These are phyloP conservation scores for Formica aserva DNA, from an alignment of 2,888 invertebrate genomes.

Conservation along the genomic window DNA sequence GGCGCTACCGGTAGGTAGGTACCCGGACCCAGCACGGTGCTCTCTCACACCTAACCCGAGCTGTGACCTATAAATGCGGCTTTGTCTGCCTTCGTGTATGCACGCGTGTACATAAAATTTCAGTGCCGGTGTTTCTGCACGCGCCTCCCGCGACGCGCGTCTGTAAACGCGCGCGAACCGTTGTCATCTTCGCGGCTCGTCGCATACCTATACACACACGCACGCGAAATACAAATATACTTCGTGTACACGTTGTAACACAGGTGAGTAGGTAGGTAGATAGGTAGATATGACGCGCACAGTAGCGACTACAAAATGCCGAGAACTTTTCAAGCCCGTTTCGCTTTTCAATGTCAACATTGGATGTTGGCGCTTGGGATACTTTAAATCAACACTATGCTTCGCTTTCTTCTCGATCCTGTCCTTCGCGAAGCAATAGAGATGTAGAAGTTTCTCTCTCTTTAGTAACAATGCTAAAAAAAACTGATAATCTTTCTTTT, in stretches of 20 bases:
- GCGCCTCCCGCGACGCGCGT: constrained; percentile 3
- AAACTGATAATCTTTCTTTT: not conserved
- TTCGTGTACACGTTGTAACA: not conserved
- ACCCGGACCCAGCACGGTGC: not conserved
- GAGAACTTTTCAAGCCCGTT: not conserved
- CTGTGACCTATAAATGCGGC: constrained; percentile 44
- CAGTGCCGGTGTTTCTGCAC: constrained; percentile 25
- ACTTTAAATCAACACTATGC: constrained; percentile 1
- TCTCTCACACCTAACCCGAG: not conserved
- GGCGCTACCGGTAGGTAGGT: constrained; percentile 65
- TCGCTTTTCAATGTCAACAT: constrained; percentile 26
- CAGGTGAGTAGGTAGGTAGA: not conserved
- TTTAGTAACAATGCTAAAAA: not conserved
- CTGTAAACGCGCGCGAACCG: constrained; percentile 20
- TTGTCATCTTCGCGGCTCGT: constrained; percentile 32
- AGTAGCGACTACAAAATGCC: not conserved
- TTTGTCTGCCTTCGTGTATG: constrained; percentile 17
- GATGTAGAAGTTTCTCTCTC: not conserved
- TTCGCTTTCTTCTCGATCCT: not conserved
- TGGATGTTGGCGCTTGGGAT: not conserved
- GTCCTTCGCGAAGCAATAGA: not conserved
- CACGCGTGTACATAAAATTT: constrained; percentile 60
- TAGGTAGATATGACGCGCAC: not conserved
- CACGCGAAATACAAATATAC: not conserved
- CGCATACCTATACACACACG: not conserved